These are phyloP conservation scores for Hydropsyche betteni DNA, from an alignment of 2,888 invertebrate species.

Conservation along the genomic window DNA sequence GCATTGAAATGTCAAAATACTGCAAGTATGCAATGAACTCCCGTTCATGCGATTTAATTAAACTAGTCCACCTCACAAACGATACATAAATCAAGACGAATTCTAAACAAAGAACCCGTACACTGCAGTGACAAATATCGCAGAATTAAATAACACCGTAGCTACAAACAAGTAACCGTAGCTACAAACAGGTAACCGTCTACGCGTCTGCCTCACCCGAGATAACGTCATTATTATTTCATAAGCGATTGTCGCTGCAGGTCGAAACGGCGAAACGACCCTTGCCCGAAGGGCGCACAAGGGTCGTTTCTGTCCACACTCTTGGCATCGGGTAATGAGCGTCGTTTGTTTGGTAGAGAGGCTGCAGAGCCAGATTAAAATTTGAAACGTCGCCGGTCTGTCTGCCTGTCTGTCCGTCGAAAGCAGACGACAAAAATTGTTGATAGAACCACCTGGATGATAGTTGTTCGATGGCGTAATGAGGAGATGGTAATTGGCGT, in stretches of 20 bases:
- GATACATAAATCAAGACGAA: too few species aligned
- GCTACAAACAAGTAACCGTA: too few species aligned
- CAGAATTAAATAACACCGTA: too few species aligned
- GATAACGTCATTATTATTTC: slow-evolving; percentile 38
- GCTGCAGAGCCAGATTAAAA: slow-evolving; percentile 26
- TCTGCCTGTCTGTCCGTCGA: background rate
- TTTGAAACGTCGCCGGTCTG: slow-evolving; percentile 17
- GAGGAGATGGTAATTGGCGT: too few species aligned
- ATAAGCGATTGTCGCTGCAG: slow-evolving; percentile 31
- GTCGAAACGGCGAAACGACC: background rate
- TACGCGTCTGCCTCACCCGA: slow-evolving; percentile 27
- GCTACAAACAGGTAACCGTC: too few species aligned
- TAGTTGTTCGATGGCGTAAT: background rate
- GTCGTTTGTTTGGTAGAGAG: slow-evolving; percentile 39
- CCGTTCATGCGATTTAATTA: too few species aligned
- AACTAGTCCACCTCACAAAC: too few species aligned
- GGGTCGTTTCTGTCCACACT: too few species aligned
- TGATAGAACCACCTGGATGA: background rate
- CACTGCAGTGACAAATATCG: too few species aligned
- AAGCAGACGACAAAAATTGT: background rate
- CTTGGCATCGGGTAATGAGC: slow-evolving; percentile 35
- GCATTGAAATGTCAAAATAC: too few species aligned
- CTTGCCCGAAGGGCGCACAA: background rate
- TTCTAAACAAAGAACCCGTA: too few species aligned
- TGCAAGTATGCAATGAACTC: too few species aligned